Percentiles rank a stretch among this genome's conserved stretches.
Evolutionary conservation across 2,888 invertebrate species (phyloP).

Genomic region (Clepsis dumicolana): DNA sequence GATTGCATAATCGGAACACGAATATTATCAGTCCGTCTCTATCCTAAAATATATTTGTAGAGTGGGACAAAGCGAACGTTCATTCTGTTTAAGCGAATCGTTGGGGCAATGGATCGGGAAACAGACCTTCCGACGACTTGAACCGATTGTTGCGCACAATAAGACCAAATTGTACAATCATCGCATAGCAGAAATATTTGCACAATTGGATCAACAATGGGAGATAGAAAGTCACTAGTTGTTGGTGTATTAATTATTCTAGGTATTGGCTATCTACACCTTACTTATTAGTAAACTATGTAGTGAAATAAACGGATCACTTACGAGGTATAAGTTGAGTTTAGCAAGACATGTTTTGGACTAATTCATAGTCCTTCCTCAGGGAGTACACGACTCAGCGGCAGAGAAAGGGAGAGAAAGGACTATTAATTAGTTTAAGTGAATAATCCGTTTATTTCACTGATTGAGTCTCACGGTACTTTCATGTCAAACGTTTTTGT

Average conservation of each 20-base stretch:
- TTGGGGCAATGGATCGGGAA: slow-evolving; percentile 55
- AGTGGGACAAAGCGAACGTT: slow-evolving; percentile 40
- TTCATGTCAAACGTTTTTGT: too few relatives aligned
- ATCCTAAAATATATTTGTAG: slow-evolving; percentile 47
- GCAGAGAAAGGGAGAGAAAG: too few relatives aligned
- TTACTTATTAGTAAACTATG: not conserved
- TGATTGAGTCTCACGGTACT: too few relatives aligned
- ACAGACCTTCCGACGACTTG: slow-evolving; percentile 53
- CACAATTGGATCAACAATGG: slow-evolving; percentile 60
- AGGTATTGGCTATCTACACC: not conserved
- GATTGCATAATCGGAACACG: slow-evolving; percentile 51
- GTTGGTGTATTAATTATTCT: slow-evolving; percentile 10
- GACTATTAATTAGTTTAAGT: too few relatives aligned
- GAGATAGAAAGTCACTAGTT: slow-evolving; percentile 41
- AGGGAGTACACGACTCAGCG: too few relatives aligned
- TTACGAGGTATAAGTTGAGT: too few relatives aligned
- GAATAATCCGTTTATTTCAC: too few relatives aligned
- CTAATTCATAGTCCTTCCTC: too few relatives aligned
- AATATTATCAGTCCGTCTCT: slow-evolving; percentile 50
- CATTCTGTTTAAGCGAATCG: slow-evolving; percentile 47
- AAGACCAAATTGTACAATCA: slow-evolving; percentile 64
- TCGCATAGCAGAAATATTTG: slow-evolving; percentile 59
- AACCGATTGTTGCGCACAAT: slow-evolving; percentile 68
- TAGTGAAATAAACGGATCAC: too few relatives aligned
- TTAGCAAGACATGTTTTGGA: too few relatives aligned